Percentiles rank a stretch among this genome's conserved stretches.
Conservation (phyloP, 1,140 invertebrate species). For the Vollenhovia emeryi region DNA sequence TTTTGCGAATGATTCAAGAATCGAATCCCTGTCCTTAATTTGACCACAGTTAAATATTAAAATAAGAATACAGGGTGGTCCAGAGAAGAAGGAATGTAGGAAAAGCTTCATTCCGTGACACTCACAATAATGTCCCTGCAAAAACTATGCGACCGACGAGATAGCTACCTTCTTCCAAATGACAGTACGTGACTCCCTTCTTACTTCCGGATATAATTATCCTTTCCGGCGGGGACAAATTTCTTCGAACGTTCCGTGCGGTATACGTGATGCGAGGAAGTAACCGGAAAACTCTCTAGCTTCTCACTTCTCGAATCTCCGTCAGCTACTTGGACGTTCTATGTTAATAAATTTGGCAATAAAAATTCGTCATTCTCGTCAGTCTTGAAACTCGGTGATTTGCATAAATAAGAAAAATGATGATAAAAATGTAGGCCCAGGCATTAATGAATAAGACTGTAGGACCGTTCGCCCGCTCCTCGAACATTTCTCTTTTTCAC, state of each 20-base stretch:
- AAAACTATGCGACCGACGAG: conserved; percentile 14
- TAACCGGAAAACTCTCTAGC: not conserved
- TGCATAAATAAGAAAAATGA: too few relatives aligned
- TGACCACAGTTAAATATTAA: not conserved
- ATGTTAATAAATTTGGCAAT: not conserved
- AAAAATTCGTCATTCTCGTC: not conserved
- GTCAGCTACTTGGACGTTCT: not conserved
- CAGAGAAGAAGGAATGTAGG: not conserved
- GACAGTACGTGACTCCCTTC: conserved; percentile 40
- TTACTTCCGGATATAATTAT: conserved; percentile 60
- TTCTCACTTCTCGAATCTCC: not conserved
- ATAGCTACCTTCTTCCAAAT: conserved; percentile 54
- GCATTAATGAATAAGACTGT: too few relatives aligned
- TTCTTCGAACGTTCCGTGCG: not conserved
- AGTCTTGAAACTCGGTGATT: too few relatives aligned
- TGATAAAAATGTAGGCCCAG: too few relatives aligned
- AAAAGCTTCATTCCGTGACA: not conserved
- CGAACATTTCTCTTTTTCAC: not conserved
- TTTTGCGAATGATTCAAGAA: too few relatives aligned
- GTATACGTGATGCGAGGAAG: not conserved
- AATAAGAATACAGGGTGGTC: not conserved
- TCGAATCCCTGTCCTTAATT: too few relatives aligned
- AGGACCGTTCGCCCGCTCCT: not conserved
- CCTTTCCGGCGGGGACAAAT: not conserved
- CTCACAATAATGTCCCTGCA: not conserved